Conservation (phyloP, 1,140 invertebrate genomes). For the Riptortus pedestris region DNA sequence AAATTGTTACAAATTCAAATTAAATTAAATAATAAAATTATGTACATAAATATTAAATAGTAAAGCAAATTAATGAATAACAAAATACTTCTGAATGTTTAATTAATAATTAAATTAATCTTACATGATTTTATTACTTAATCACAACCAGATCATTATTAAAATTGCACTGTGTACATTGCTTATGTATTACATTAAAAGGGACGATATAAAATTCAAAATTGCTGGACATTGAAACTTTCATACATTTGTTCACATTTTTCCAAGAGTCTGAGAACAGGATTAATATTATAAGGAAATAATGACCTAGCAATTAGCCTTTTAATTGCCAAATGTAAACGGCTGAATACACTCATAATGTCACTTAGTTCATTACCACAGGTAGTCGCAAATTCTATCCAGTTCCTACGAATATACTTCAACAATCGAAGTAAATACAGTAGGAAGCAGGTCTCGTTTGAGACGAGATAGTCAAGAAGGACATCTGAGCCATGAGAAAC, state of each 20-base stretch:
- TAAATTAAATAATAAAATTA: neutral
- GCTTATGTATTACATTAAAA: neutral
- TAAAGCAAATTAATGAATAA: neutral
- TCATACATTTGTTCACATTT: slow-evolving; percentile 75
- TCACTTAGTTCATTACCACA: slow-evolving; percentile 67
- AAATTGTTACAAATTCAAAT: neutral
- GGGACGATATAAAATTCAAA: neutral
- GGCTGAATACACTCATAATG: slow-evolving; percentile 71
- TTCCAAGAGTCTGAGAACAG: slow-evolving; percentile 69
- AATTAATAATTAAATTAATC: neutral
- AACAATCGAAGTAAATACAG: slow-evolving; percentile 74
- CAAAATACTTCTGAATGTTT: neutral
- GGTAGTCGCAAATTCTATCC: slow-evolving; percentile 66
- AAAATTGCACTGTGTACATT: neutral
- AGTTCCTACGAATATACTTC: slow-evolving; percentile 73
- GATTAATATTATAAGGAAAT: slow-evolving; percentile 83
- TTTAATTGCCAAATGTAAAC: slow-evolving; percentile 66
- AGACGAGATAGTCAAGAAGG: slow-evolving; percentile 74
- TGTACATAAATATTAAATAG: neutral
- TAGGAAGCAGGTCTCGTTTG: slow-evolving; percentile 83
- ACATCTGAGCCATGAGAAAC: slow-evolving; percentile 74
- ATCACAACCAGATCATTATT: slow-evolving; percentile 2
- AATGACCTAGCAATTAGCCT: slow-evolving; percentile 68
- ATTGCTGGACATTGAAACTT: slow-evolving; percentile 9
- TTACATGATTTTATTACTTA: neutral